Percentiles rank a stretch among this genome's conserved stretches.
phyloP scores from a whole-genome alignment of 2,888 invertebrate genomes.

The Pediacus dermestoides region DNA sequence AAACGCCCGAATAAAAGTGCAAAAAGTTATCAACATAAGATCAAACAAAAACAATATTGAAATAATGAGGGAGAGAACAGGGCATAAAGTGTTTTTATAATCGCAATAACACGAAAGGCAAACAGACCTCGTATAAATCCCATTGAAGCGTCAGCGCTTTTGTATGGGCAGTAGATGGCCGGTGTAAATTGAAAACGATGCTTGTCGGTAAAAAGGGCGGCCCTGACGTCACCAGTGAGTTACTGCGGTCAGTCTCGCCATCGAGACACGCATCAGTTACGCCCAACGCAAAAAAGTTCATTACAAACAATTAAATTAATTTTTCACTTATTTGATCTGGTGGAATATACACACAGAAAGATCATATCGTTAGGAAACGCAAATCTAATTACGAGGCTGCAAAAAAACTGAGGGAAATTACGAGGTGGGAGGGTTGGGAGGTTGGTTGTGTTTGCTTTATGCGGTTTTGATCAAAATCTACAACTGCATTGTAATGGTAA shows the following conservation, averaged over 20 bases:
- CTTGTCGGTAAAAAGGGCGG: slow-evolving; percentile 37
- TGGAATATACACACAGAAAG: too few species aligned
- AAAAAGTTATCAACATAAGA: slow-evolving; percentile 20
- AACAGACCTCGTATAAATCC: slow-evolving; percentile 32
- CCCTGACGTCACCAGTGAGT: slow-evolving; percentile 36
- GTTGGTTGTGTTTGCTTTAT: too few species aligned
- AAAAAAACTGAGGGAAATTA: too few species aligned
- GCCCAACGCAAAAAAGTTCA: slow-evolving; percentile 29
- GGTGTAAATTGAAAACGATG: slow-evolving; percentile 36
- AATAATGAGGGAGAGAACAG: slow-evolving; percentile 30
- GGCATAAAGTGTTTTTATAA: slow-evolving; percentile 34
- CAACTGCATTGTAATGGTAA: too few species aligned
- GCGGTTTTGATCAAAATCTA: too few species aligned
- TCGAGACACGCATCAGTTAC: slow-evolving; percentile 29
- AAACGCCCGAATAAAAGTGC: slow-evolving; percentile 19
- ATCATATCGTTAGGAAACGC: too few species aligned
- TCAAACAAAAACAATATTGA: slow-evolving; percentile 28
- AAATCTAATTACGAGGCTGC: too few species aligned
- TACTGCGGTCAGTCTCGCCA: slow-evolving; percentile 34
- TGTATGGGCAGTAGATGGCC: slow-evolving; percentile 31
- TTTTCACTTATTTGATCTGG: too few species aligned
- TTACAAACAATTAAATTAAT: slow-evolving; percentile 32
- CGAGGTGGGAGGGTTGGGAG: too few species aligned
- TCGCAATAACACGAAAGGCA: slow-evolving; percentile 34
- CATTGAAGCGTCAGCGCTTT: slow-evolving; percentile 36